Percentiles rank a stretch among this genome's conserved stretches.
Conservation (phyloP, 1,140 invertebrate genomes). For the Drosophila asahinai region DNA sequence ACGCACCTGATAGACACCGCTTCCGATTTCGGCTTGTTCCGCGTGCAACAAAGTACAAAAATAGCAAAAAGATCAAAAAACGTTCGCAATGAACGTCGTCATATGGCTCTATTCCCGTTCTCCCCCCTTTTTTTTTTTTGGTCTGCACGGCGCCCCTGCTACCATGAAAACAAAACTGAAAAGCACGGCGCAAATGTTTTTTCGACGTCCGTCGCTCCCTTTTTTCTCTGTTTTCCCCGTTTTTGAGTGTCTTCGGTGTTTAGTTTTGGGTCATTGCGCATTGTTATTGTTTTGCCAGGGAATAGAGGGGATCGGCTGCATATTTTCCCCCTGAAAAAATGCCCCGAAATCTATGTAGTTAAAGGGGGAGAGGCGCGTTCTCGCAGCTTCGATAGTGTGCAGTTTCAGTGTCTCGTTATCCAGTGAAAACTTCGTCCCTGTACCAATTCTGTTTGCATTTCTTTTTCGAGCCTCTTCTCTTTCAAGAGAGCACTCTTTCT, state of each 20-base stretch:
- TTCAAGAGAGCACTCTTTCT: slow-evolving; percentile 14
- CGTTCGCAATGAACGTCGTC: slow-evolving; percentile 48
- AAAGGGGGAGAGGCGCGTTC: not conserved
- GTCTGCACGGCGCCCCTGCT: slow-evolving; percentile 9
- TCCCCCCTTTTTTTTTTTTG: slow-evolving; percentile 5
- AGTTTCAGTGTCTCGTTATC: slow-evolving; percentile 47
- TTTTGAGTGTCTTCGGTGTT: slow-evolving; percentile 59
- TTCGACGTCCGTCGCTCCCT: slow-evolving; percentile 44
- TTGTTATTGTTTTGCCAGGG: slow-evolving; percentile 74
- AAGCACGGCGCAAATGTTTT: slow-evolving; percentile 63
- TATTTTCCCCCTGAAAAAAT: slow-evolving; percentile 51
- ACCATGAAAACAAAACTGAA: slow-evolving; percentile 59
- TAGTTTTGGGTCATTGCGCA: slow-evolving; percentile 82
- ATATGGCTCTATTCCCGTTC: slow-evolving; percentile 40
- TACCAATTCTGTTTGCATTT: slow-evolving; percentile 39
- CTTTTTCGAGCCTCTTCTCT: slow-evolving; percentile 23
- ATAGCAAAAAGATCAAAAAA: slow-evolving; percentile 18
- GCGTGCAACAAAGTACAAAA: slow-evolving; percentile 7
- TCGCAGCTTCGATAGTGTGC: slow-evolving; percentile 31
- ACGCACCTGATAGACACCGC: slow-evolving; percentile 9
- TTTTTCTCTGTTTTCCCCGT: slow-evolving; percentile 15
- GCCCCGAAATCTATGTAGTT: slow-evolving; percentile 26
- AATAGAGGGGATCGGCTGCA: slow-evolving; percentile 54
- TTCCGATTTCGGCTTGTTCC: not conserved
- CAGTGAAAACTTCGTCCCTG: slow-evolving; percentile 44